Conservation (phyloP, 1,140 invertebrate genomes). For the Hormaphis cornu region DNA sequence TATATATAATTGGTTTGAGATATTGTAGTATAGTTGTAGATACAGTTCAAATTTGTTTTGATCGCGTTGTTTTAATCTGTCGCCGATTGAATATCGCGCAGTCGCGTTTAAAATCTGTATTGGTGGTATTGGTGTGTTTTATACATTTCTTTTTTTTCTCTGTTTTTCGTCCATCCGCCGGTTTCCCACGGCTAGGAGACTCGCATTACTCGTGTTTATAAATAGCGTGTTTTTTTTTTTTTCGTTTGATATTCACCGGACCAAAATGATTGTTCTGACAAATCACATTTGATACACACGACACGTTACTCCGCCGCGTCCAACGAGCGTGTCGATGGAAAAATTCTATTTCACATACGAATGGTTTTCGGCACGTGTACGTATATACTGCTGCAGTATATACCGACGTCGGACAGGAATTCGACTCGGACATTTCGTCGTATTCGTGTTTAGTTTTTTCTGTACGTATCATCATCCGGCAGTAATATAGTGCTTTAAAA, state of each 20-base stretch:
- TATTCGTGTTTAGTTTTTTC: no score
- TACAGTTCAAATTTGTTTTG: no score
- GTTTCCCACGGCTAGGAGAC: not conserved
- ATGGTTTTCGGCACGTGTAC: conserved; percentile 8
- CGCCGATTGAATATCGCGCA: no score
- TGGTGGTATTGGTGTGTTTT: no score
- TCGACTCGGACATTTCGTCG: conserved; percentile 3
- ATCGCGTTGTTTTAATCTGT: no score
- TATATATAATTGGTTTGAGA: no score
- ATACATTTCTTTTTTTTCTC: no score
- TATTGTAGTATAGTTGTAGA: no score
- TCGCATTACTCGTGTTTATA: not conserved
- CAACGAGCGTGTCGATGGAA: not conserved
- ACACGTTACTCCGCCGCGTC: not conserved
- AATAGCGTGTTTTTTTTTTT: not conserved
- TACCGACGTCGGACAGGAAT: not conserved
- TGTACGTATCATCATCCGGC: no score
- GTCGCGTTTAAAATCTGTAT: no score
- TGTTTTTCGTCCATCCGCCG: not conserved
- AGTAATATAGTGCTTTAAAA: no score
- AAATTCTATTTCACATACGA: not conserved
- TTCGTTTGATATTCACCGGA: not conserved
- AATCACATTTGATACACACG: conserved; percentile 1
- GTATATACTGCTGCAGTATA: no score
- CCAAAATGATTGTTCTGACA: not conserved